Evolutionary conservation across 2,113 vertebrate genomes (phyloP), one percentile per base, ranked within the genome.

Genomic region (Saguinus midas): DNA sequence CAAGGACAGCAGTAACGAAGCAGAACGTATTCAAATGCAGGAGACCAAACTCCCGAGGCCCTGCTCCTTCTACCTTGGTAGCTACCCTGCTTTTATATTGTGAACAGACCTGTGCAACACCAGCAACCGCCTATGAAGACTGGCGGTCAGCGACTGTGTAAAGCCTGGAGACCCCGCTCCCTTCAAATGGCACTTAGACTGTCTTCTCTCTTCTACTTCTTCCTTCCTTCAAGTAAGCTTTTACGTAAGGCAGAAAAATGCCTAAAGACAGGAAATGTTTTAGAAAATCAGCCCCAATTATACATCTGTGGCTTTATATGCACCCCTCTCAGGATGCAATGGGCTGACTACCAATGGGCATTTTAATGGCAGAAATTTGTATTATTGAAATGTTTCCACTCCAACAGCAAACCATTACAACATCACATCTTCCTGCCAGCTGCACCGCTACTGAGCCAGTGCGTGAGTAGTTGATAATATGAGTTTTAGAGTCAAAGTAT

Each of bases 201-300:
- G 23, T 58, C 76, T 58, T 92, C 27, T 50, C 37, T 83, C 52
- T 87, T 50, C 72, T 91, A 17, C 82, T 32, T 52, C 52, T 55
- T 81, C 43, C 29, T 73, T 35, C 91, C 40, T 93, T 93, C 72
- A 82, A 76, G 68, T 66, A 25, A 72, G 55, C 37, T 94, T 91
- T 79, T 61, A 64, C 85, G 29, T 25, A 27, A 45, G 40, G 23
- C 8, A 83, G 61, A 70, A 48, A 83, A 83, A 87, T 35, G 21
- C 29, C 50, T 66, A 45, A 55, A 92, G 37, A 87, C 75, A 58
- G n/a, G 48, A 23, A n/a, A 90, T 21, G 27, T 52, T 83, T 88
- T 72, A 87, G 79, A 80, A 89, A 94, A 81, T 61, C 64, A 91
- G 58, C 58, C n/a, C 35, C 66, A 70, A 14, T 89, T 83, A 94